phyloP scores from a whole-genome alignment of 2,888 invertebrate genomes.

The Bugula neritina region DNA sequence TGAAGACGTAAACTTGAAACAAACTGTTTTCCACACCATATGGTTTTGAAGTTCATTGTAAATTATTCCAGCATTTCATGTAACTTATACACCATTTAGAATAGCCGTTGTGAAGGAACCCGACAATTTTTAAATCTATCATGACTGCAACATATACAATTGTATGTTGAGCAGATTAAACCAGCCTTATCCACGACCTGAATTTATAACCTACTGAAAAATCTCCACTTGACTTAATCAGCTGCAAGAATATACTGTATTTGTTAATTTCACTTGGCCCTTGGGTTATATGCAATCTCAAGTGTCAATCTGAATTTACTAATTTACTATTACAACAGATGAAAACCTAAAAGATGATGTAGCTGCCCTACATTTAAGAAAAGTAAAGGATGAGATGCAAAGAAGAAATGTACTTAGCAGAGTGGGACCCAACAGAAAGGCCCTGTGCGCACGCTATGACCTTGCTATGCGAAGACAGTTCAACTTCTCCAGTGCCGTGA shows the following conservation, averaged over 20 bases:
- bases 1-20: too few relatives aligned
- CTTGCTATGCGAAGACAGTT: constrained; percentile 63
- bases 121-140: too few relatives aligned
- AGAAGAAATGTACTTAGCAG: neutral
- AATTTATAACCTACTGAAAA: neutral
- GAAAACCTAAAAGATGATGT: constrained; percentile 13
- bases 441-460: constrained; percentile 73
- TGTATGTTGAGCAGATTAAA: neutral
- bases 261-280: neutral
- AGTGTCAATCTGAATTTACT: neutral
- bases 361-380: neutral
- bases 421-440: constrained; percentile 69
- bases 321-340: too few relatives aligned
- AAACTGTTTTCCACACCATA: too few relatives aligned
- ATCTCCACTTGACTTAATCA: neutral
- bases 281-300: neutral
- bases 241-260: neutral
- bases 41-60: too few relatives aligned
- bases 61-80: too few relatives aligned
- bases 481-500: constrained; percentile 46
- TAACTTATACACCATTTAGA: too few relatives aligned
- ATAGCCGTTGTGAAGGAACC: too few relatives aligned
- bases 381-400: neutral
- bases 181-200: neutral
- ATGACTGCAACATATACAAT: too few relatives aligned